These are phyloP conservation scores for Nannobrachium achirus DNA, from an alignment of 2,113 vertebrate genomes.

Conservation along the genomic window DNA sequence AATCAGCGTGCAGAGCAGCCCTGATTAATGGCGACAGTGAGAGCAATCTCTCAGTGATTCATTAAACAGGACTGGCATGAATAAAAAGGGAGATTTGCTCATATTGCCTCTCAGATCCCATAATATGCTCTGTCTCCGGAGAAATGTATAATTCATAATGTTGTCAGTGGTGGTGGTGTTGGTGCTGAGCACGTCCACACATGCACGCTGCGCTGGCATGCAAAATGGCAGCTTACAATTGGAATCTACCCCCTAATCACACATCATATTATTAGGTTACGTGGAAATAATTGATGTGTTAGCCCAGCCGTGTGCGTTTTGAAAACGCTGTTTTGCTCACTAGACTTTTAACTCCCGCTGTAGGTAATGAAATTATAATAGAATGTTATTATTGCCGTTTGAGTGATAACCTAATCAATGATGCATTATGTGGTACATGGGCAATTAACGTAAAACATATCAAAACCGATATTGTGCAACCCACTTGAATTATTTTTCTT, in stretches of 20 bases:
- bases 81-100: conserved; percentile 76
- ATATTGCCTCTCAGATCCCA: conserved; percentile 74
- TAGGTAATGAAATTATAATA: conserved; percentile 60
- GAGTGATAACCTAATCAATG: conserved; percentile 49
- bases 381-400: conserved; percentile 49
- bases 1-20: conserved; percentile 70
- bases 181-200: conserved; percentile 31
- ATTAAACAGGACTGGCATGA: conserved; percentile 75
- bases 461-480: no score
- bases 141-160: conserved; percentile 74
- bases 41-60: conserved; percentile 73
- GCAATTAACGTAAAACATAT: not conserved
- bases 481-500: no score
- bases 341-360: conserved; percentile 53
- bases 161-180: conserved; percentile 64
- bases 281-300: conserved; percentile 48
- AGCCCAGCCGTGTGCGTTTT: conserved; percentile 26
- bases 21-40: conserved; percentile 76
- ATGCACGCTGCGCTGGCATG: conserved; percentile 12
- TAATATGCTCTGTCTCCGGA: conserved; percentile 69
- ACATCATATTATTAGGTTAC: conserved; percentile 51
- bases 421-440: conserved; percentile 35
- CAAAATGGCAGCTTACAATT: conserved; percentile 21
- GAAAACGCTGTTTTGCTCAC: conserved; percentile 43
- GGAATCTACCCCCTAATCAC: conserved; percentile 35